These are phyloP conservation scores for Tetranychus piercei DNA, from an alignment of 2,888 invertebrate species.

Conservation along the genomic window DNA sequence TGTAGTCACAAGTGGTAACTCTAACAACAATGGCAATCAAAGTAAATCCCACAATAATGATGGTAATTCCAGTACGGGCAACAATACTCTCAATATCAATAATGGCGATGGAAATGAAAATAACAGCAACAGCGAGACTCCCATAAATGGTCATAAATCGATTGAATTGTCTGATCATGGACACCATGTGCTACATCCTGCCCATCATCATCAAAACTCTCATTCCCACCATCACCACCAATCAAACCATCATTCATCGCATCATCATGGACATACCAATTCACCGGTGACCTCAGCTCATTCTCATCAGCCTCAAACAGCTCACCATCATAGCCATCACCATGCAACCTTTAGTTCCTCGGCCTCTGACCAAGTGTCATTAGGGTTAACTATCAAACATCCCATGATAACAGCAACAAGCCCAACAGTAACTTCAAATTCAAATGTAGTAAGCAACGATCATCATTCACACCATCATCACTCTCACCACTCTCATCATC, in stretches of 20 bases:
- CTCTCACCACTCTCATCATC: not conserved
- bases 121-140: too few species aligned
- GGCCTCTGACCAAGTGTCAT: not conserved
- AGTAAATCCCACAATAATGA: too few species aligned
- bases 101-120: too few species aligned
- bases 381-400: not conserved
- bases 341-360: not conserved
- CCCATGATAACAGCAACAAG: not conserved
- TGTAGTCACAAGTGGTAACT: too few species aligned
- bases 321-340: not conserved
- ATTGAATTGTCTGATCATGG: too few species aligned
- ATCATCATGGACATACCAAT: not conserved
- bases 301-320: not conserved
- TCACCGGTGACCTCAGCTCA: not conserved
- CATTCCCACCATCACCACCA: not conserved
- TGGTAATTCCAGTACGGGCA: too few species aligned
- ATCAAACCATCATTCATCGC: not conserved
- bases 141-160: too few species aligned
- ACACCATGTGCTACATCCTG: not conserved
- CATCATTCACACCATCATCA: not conserved
- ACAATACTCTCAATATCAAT: too few species aligned
- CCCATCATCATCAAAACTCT: not conserved
- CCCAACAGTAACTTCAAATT: not conserved
- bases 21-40: too few species aligned
- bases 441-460: not conserved